phyloP scores from a whole-genome alignment of 2,113 vertebrate genomes.

The Gallinago media region DNA sequence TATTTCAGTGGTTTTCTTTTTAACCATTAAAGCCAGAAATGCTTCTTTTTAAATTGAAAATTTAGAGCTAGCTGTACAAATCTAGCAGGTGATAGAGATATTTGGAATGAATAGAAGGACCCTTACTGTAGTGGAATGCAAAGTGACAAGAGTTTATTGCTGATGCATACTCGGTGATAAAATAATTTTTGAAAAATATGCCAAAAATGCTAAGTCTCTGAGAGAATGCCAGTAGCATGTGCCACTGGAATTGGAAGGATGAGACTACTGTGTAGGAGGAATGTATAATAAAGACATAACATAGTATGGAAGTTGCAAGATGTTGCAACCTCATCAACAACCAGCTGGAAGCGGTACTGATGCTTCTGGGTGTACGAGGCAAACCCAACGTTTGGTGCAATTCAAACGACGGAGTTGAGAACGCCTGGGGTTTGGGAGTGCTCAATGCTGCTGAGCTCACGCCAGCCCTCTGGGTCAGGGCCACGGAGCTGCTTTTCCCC shows the following conservation, averaged over 20 bases:
- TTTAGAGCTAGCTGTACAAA: background rate
- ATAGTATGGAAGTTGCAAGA: background rate
- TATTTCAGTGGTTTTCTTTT: background rate
- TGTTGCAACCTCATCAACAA: slow-evolving; percentile 18
- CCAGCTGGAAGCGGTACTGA: background rate
- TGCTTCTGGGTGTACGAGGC: background rate
- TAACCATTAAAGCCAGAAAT: background rate
- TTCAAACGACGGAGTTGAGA: background rate
- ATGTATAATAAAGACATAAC: background rate
- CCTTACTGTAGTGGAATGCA: background rate
- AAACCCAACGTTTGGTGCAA: background rate
- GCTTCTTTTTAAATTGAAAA: background rate
- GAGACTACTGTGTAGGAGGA: slow-evolving; percentile 8
- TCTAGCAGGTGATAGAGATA: background rate
- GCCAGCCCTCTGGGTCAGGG: background rate
- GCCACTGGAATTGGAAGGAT: slow-evolving; percentile 21
- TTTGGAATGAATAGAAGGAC: background rate
- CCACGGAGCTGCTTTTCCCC: background rate
- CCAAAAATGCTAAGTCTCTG: background rate
- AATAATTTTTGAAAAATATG: background rate
- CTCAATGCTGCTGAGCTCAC: background rate
- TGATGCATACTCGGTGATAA: background rate
- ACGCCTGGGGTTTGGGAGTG: background rate
- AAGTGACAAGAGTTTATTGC: background rate
- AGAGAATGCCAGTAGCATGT: background rate